These are phyloP conservation scores for Amiota communis DNA, from an alignment of 2,888 invertebrate genomes.

Conservation along the genomic window DNA sequence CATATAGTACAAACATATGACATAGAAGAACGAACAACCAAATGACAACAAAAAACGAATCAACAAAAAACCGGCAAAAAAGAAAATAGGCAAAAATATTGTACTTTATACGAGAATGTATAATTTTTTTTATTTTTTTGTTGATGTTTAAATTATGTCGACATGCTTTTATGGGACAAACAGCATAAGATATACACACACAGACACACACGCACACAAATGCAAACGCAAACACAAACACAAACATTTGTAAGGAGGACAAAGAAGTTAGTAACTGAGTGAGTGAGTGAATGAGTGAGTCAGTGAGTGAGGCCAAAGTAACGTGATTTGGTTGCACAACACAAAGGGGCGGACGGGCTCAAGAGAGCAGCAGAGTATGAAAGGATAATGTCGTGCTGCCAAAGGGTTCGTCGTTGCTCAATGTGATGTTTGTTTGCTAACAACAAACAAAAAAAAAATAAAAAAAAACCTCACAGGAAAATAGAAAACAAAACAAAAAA, in stretches of 20 bases:
- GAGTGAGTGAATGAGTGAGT: too few species aligned
- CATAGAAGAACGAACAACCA: conserved; percentile 40
- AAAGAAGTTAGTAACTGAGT: too few species aligned
- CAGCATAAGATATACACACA: background rate
- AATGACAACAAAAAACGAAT: conserved; percentile 40
- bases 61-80: background rate
- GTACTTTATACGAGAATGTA: too few species aligned
- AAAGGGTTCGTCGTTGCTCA: background rate
- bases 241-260: too few species aligned
- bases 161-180: conserved; percentile 46
- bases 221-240: too few species aligned
- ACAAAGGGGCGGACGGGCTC: background rate
- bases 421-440: too few species aligned
- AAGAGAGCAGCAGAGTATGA: background rate
- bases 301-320: too few species aligned
- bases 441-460: too few species aligned
- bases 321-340: background rate
- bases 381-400: background rate
- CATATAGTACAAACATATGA: conserved; percentile 46
- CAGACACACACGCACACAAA: background rate
- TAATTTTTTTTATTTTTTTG: conserved; percentile 30
- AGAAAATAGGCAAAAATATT: conserved; percentile 24
- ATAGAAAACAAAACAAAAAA: too few species aligned
- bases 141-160: conserved; percentile 63
- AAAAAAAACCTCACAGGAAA: too few species aligned